Percentiles rank a stretch among this genome's conserved stretches.
These are phyloP conservation scores for Ceratina calcarata DNA, from an alignment of 1,140 invertebrate species.

Conservation along the genomic window DNA sequence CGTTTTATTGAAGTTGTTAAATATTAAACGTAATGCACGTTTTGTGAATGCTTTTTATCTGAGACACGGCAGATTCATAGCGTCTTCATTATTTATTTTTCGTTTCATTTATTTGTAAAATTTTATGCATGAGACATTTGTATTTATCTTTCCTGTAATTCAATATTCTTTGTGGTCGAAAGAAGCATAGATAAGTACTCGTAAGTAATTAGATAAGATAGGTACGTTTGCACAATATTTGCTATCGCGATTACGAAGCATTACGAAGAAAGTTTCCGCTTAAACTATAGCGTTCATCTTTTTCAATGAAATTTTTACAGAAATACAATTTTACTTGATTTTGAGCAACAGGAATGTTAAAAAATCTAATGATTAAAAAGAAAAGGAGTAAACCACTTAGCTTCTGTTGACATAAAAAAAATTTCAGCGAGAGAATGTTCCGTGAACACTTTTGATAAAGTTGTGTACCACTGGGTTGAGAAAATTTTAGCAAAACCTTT, in stretches of 20 bases:
- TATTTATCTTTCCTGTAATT: slow-evolving; percentile 30
- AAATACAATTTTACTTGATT: too few species aligned
- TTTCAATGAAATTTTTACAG: too few species aligned
- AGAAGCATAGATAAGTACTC: slow-evolving; percentile 52
- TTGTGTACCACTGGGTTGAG: slow-evolving; percentile 41
- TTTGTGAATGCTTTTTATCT: slow-evolving; percentile 31
- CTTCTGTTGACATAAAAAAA: too few species aligned
- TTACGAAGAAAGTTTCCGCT: not conserved
- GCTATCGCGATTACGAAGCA: not conserved
- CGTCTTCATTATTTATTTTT: not conserved
- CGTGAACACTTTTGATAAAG: slow-evolving; percentile 3
- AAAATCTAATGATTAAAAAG: too few species aligned
- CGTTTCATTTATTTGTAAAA: not conserved
- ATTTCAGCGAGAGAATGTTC: not conserved
- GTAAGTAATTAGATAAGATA: slow-evolving; percentile 60
- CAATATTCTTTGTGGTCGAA: slow-evolving; percentile 50
- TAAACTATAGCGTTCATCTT: not conserved
- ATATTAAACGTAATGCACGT: slow-evolving; percentile 44
- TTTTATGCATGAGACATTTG: slow-evolving; percentile 43
- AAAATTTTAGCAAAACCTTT: slow-evolving; percentile 15
- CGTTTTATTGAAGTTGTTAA: slow-evolving; percentile 25
- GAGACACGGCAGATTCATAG: not conserved
- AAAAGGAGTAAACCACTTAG: too few species aligned
- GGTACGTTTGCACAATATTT: not conserved
- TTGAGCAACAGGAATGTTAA: not conserved